Evolutionary conservation across 2,888 invertebrate genomes (phyloP).

Genomic region (Achlya flavicornis): DNA sequence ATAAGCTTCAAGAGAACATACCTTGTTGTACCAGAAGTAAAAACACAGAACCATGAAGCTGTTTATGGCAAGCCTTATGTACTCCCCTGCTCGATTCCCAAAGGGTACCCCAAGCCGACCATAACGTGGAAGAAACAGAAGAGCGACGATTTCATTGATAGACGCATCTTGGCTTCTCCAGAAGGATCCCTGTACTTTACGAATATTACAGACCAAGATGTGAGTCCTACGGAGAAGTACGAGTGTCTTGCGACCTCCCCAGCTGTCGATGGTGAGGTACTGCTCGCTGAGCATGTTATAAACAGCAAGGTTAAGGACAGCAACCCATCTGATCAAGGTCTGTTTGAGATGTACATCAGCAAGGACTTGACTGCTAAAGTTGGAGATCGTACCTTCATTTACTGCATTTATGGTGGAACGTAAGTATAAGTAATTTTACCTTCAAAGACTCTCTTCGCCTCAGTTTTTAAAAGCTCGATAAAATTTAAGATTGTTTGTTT

Average conservation of each 20-base stretch:
- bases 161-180: constrained; percentile 57
- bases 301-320: constrained; percentile 46
- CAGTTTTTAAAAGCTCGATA: too few species aligned
- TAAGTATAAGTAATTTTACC: constrained; percentile 58
- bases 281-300: constrained; percentile 60
- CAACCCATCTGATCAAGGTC: constrained; percentile 45
- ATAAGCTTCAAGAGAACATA: constrained; percentile 52
- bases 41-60: constrained; percentile 50
- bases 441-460: too few species aligned
- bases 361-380: constrained; percentile 52
- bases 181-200: constrained; percentile 66
- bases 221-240: constrained; percentile 52
- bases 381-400: constrained; percentile 59
- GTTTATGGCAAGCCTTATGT: constrained; percentile 62
- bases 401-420: constrained; percentile 74
- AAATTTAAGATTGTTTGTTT: too few species aligned
- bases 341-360: constrained; percentile 61
- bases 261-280: constrained; percentile 49
- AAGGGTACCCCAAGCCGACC: constrained; percentile 62
- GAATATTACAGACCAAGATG: constrained; percentile 58
- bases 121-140: constrained; percentile 61
- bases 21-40: constrained; percentile 44
- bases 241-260: constrained; percentile 63
- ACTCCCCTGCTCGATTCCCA: constrained; percentile 58
- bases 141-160: constrained; percentile 42